Conservation (phyloP, 2,113 vertebrate species). For the Tachysurus fulvidraco region DNA sequence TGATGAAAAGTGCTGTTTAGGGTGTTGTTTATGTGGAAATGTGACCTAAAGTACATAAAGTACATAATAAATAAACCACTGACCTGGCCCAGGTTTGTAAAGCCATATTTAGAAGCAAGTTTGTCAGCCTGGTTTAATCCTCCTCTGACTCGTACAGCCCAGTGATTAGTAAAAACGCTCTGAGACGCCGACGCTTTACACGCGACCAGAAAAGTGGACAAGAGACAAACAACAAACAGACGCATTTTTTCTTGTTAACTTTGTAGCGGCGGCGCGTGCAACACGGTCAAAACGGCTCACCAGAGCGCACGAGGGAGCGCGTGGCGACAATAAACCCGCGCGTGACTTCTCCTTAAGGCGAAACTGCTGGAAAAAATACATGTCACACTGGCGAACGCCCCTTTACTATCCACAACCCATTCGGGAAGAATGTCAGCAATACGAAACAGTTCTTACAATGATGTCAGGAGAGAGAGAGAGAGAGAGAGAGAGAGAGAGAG, state of each 20-base stretch:
- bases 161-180: constrained; percentile 84
- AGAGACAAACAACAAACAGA: constrained; percentile 46
- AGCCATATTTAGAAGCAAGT: constrained; percentile 82
- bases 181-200: constrained; percentile 60
- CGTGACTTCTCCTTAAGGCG: constrained; percentile 5
- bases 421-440: not conserved
- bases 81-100: constrained; percentile 87
- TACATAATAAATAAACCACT: constrained; percentile 23
- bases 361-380: constrained; percentile 2
- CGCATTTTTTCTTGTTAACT: constrained; percentile 54
- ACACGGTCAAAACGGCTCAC: not conserved
- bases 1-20: not conserved
- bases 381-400: not conserved
- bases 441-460: not conserved
- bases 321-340: not conserved
- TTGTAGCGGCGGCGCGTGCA: not conserved
- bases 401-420: constrained; percentile 6
- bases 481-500: too few species aligned
- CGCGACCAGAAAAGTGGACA: constrained; percentile 28
- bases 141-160: constrained; percentile 82
- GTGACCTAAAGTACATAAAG: not conserved
- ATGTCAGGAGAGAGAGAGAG: too few species aligned
- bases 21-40: not conserved
- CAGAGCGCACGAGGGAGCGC: constrained; percentile 29
- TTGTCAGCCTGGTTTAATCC: constrained; percentile 76